phyloP scores from a whole-genome alignment of 2,888 invertebrate species.

The Trilocha varians region DNA sequence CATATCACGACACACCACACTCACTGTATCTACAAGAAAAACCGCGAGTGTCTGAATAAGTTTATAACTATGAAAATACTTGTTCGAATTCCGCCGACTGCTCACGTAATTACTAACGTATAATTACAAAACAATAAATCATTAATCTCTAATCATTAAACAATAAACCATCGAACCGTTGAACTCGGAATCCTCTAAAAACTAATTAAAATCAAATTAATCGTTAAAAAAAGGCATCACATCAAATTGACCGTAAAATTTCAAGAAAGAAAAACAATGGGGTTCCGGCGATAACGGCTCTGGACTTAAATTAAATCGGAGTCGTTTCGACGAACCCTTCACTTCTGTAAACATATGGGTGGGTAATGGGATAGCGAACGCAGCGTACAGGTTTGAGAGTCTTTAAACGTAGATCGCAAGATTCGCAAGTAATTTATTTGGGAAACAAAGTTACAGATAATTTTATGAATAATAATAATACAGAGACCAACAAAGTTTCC shows the following conservation, averaged over 20 bases:
- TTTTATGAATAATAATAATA: too few species aligned
- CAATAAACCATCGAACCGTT: conserved; percentile 11
- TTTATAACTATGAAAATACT: too few species aligned
- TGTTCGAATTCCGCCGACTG: too few species aligned
- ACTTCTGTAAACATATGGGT: conserved; percentile 35
- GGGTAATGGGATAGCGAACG: background rate
- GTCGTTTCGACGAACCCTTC: conserved; percentile 67
- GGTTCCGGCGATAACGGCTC: conserved; percentile 60
- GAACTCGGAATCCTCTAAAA: conserved; percentile 9
- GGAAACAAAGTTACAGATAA: too few species aligned
- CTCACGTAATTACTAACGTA: too few species aligned
- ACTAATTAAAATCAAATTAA: conserved; percentile 71
- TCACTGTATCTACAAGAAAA: too few species aligned
- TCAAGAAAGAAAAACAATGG: conserved; percentile 71
- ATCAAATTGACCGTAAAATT: conserved; percentile 72
- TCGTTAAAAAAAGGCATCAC: conserved; percentile 63
- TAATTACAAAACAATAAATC: too few species aligned
- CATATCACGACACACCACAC: too few species aligned
- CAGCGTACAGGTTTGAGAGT: background rate
- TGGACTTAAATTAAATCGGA: conserved; percentile 69
- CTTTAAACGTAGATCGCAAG: background rate
- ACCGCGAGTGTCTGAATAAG: too few species aligned
- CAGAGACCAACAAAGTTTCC: too few species aligned
- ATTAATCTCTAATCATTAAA: too few species aligned
- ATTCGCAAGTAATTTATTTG: too few species aligned